Percentiles rank a stretch among this genome's conserved stretches.
These are phyloP conservation scores for Tribolium freemani DNA, from an alignment of 2,888 invertebrate genomes.

Conservation along the genomic window DNA sequence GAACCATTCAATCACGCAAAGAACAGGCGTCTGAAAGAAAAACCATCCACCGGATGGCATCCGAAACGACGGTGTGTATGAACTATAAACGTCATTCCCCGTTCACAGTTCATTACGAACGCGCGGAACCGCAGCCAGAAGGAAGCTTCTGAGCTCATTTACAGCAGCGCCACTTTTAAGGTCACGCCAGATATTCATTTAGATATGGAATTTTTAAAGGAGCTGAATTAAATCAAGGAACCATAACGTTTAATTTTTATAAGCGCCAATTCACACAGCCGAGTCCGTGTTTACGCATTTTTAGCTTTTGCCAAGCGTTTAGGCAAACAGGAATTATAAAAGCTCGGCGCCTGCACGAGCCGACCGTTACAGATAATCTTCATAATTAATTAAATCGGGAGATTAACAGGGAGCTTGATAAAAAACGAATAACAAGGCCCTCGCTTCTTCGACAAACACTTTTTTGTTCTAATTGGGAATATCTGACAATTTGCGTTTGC, in stretches of 20 bases:
- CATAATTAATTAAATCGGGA: conserved; percentile 41
- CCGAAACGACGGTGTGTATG: conserved; percentile 42
- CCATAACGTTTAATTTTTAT: conserved; percentile 50
- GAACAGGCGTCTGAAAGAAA: conserved; percentile 23
- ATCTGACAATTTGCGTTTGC: not conserved
- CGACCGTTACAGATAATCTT: conserved; percentile 37
- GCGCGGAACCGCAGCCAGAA: conserved; percentile 47
- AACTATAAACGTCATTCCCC: conserved; percentile 58
- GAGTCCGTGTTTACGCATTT: conserved; percentile 46
- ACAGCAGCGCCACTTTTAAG: conserved; percentile 53
- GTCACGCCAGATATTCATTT: conserved; percentile 59
- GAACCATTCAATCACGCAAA: conserved; percentile 24
- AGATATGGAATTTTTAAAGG: conserved; percentile 54
- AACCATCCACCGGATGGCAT: conserved; percentile 20
- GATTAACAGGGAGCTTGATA: conserved; percentile 18
- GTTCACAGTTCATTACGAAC: conserved; percentile 61
- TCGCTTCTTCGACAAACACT: not conserved
- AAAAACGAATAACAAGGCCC: conserved; percentile 18
- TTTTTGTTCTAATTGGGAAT: not conserved
- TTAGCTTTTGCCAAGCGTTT: conserved; percentile 37
- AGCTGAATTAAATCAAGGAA: conserved; percentile 49
- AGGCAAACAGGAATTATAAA: conserved; percentile 37
- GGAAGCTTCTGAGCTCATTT: conserved; percentile 51
- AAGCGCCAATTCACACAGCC: conserved; percentile 44
- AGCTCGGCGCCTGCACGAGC: conserved; percentile 34